phyloP scores from a whole-genome alignment of 1,140 invertebrate genomes.

The Hycleus cichorii region DNA sequence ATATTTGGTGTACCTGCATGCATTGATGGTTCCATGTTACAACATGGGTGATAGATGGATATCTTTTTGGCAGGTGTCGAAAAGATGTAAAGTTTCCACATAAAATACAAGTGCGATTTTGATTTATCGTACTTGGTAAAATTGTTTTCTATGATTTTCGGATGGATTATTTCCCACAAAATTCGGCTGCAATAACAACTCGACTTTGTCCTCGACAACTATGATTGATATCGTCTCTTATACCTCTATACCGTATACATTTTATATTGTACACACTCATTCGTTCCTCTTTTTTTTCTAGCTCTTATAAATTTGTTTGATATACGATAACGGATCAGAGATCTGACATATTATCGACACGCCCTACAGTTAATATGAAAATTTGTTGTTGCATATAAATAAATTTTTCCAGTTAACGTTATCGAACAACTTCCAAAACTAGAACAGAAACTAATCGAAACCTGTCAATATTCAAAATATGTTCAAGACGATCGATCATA shows the following conservation, averaged over 20 bases:
- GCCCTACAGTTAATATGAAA: neutral
- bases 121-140: slow-evolving; percentile 16
- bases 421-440: neutral
- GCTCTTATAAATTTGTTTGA: too few species aligned
- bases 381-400: too few species aligned
- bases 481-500: too few species aligned
- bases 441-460: slow-evolving; percentile 7
- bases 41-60: slow-evolving; percentile 12
- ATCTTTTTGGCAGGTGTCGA: slow-evolving; percentile 19
- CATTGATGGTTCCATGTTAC: slow-evolving; percentile 15
- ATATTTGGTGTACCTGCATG: slow-evolving; percentile 1
- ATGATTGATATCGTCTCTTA: too few species aligned
- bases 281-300: too few species aligned
- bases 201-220: too few species aligned
- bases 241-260: too few species aligned
- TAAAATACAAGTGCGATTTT: slow-evolving; percentile 19
- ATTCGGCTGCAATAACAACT: too few species aligned
- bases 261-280: too few species aligned
- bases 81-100: slow-evolving; percentile 20
- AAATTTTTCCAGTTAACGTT: too few species aligned
- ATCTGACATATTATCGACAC: neutral
- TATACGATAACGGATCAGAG: too few species aligned
- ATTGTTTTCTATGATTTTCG: slow-evolving; percentile 14
- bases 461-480: neutral
- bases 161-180: slow-evolving; percentile 6